Base-by-base conservation (phyloP, 2,797 vertebrate species). In the Danio kyathit region DNA sequence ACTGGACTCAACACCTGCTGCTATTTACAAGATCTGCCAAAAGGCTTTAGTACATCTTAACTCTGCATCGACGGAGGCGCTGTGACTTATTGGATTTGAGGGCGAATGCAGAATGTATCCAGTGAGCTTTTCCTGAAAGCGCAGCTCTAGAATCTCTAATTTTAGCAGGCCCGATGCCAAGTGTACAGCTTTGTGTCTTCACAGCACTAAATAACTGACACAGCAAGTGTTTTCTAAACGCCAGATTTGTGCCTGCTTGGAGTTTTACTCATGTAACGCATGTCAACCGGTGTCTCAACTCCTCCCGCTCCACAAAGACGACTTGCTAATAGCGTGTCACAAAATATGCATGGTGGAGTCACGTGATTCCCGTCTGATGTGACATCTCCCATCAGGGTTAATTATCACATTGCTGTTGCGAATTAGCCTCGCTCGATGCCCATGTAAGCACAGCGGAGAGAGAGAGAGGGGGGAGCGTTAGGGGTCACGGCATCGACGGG, bases 311-410 rank as follows among this genome's bases (percentile, higher is more conserved):
- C 10, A 52, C 57, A 46, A 79, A 81, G n/a, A 64, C 14, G 60
- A 69, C 66, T 52, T 38, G 44, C 71, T 84, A 83, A 83, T 79
- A 79, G 78, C 56, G 38, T 46, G 56, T 61, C 12, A 66, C 60
- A 81, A 78, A 75, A 83, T 61, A 71, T 51, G 63, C 51, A 77
- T 41, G 46, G 67, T 66, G 51, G 17, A 83, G 65, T 75, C 56
- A 74, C 21, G 14, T 79, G 76, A 79, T 83, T 61, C 56, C 11
- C 78, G 84, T 81, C 82, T 73, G 74, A 87, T 73, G 81, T 86
- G 86, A 86, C 86, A 84, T 84, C 81, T 81, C 56, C 71, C 40
- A 63, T 84, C 86, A 83, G 74, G 61, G 78, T 79, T 84, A 87
- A 85, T 87, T 86, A 87, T 79, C 57, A 54, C 82, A 72, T 81